phyloP scores from a whole-genome alignment of 2,888 invertebrate genomes.

The Acheta domesticus region DNA sequence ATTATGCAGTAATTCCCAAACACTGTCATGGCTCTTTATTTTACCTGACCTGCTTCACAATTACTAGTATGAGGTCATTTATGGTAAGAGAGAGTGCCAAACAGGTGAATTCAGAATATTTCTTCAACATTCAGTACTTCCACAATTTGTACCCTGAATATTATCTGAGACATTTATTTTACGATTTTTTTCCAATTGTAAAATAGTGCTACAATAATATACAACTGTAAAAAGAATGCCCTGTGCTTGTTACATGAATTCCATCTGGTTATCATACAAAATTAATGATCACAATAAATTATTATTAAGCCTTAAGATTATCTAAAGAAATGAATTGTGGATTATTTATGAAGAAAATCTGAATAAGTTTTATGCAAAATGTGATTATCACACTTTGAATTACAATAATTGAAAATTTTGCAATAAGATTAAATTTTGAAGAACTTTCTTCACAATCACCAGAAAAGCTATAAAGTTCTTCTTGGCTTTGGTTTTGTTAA shows the following conservation, averaged over 20 bases:
- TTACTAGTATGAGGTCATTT: no score
- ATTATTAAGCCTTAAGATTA: not conserved
- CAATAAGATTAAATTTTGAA: not conserved
- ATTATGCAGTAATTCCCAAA: no score
- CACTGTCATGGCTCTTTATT: no score
- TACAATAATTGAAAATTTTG: not conserved
- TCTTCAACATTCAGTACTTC: not conserved
- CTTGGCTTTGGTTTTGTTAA: slow-evolving; percentile 9
- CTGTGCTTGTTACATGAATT: not conserved
- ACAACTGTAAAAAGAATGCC: slow-evolving; percentile 1
- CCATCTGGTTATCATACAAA: not conserved
- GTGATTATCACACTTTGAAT: not conserved
- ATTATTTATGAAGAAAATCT: not conserved
- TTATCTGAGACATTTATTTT: not conserved
- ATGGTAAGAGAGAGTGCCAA: no score
- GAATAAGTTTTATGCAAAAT: not conserved
- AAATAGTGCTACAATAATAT: not conserved
- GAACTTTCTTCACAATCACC: slow-evolving; percentile 5
- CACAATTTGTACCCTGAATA: not conserved
- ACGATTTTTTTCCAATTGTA: not conserved
- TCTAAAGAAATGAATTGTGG: not conserved
- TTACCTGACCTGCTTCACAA: no score
- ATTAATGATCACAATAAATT: not conserved
- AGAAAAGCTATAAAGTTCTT: slow-evolving; percentile 1
- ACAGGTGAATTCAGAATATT: no score